These are phyloP conservation scores for Neosalanx taihuensis DNA, from an alignment of 2,797 vertebrate genomes.

Conservation along the genomic window DNA sequence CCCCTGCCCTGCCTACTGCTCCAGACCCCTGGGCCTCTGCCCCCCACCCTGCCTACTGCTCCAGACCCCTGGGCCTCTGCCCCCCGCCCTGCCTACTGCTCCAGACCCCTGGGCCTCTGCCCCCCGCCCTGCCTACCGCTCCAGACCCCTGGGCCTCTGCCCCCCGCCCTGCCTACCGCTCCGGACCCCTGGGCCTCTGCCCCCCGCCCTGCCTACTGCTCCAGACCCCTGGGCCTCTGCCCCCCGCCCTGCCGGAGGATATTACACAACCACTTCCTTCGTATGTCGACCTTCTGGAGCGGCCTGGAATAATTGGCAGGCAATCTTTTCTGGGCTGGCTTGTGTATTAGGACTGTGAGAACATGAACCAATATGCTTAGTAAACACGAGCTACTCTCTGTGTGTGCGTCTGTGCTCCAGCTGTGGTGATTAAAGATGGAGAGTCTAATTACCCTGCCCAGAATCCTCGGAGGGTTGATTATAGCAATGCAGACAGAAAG, in stretches of 20 bases:
- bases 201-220: background rate
- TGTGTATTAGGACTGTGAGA: background rate
- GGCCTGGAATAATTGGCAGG: background rate
- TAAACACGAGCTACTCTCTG: background rate
- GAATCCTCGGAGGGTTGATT: conserved; percentile 62
- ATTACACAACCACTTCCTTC: conserved; percentile 43
- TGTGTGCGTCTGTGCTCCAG: background rate
- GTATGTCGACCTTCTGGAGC: conserved; percentile 46
- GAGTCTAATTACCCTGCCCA: conserved; percentile 59
- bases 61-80: no score
- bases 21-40: no score
- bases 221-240: background rate
- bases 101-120: background rate
- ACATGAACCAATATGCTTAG: conserved; percentile 16
- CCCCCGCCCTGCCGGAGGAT: background rate
- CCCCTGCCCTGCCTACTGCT: no score
- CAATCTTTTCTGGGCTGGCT: conserved; percentile 7
- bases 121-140: background rate
- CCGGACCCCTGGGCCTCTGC: background rate
- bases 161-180: background rate
- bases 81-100: no score
- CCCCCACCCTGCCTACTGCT: no score
- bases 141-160: background rate
- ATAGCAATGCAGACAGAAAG: conserved; percentile 24
- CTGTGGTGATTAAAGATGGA: conserved; percentile 59